These are phyloP conservation scores for Callaeas wilsoni DNA, from an alignment of 2,113 vertebrate species.

Conservation along the genomic window DNA sequence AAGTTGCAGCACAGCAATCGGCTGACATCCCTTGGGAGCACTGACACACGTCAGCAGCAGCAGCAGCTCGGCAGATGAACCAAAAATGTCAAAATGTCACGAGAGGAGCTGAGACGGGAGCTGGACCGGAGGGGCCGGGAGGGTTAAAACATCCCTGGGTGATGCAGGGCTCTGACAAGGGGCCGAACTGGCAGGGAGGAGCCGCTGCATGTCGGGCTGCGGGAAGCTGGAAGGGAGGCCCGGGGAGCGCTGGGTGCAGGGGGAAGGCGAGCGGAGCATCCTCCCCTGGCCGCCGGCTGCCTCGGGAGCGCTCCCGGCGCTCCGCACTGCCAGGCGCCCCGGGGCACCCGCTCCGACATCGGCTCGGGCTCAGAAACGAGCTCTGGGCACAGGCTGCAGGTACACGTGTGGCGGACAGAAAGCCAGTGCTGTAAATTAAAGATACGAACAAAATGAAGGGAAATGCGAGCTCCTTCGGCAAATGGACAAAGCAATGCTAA, in stretches of 20 bases:
- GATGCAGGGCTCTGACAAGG: background rate
- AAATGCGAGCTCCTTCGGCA: background rate
- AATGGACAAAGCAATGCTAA: background rate
- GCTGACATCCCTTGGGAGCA: background rate
- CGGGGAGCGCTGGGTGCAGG: background rate
- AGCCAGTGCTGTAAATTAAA: background rate
- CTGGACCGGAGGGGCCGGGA: background rate
- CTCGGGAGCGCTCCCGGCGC: accelerated
- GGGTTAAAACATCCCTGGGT: background rate
- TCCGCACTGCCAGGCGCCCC: background rate
- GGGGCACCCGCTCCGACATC: too few species aligned
- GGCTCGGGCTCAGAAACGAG: too few species aligned
- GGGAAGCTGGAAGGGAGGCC: background rate
- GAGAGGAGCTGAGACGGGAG: background rate
- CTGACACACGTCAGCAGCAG: background rate
- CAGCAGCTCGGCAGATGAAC: background rate
- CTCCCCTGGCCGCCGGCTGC: background rate
- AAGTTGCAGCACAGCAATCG: background rate
- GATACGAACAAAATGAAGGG: background rate
- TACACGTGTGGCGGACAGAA: background rate
- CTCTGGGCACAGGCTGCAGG: background rate
- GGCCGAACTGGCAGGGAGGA: background rate
- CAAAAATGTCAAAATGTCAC: background rate
- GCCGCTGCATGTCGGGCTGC: background rate
- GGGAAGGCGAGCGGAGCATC: background rate